phyloP scores from a whole-genome alignment of 1,140 invertebrate genomes.

The Sycobia sp. region DNA sequence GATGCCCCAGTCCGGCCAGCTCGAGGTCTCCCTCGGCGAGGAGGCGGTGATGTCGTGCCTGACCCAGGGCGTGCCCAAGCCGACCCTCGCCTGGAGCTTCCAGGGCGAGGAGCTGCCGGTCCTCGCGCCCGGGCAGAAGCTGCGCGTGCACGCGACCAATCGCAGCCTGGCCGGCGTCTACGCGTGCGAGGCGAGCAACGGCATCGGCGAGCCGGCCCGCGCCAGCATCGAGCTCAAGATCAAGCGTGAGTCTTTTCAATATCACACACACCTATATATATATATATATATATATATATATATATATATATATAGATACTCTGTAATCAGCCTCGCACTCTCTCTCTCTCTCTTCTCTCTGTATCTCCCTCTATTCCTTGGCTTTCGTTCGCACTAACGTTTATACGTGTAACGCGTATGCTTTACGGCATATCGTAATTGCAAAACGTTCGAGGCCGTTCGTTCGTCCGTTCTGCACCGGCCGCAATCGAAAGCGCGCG shows the following conservation, averaged over 20 bases:
- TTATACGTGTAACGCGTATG: too few species aligned
- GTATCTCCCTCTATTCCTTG: too few species aligned
- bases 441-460: too few species aligned
- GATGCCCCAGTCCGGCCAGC: slow-evolving; percentile 69
- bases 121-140: slow-evolving; percentile 66
- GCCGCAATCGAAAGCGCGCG: too few species aligned
- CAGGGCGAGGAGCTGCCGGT: slow-evolving; percentile 69
- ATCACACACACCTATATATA: too few species aligned
- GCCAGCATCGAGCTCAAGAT: slow-evolving; percentile 64
- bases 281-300: background rate
- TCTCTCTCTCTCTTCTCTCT: too few species aligned
- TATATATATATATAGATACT: too few species aligned
- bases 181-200: slow-evolving; percentile 74
- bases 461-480: too few species aligned
- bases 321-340: too few species aligned
- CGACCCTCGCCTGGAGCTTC: slow-evolving; percentile 71
- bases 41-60: slow-evolving; percentile 73
- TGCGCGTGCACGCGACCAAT: slow-evolving; percentile 72
- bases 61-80: slow-evolving; percentile 69
- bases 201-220: slow-evolving; percentile 72
- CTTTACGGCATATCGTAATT: too few species aligned
- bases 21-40: slow-evolving; percentile 74
- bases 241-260: slow-evolving; percentile 39
- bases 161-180: slow-evolving; percentile 71
- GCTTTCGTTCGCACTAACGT: too few species aligned